Evolutionary conservation across 2,113 vertebrate genomes (phyloP), one percentile per base, ranked within the genome.

Genomic region (Phrynosoma platyrhinos): DNA sequence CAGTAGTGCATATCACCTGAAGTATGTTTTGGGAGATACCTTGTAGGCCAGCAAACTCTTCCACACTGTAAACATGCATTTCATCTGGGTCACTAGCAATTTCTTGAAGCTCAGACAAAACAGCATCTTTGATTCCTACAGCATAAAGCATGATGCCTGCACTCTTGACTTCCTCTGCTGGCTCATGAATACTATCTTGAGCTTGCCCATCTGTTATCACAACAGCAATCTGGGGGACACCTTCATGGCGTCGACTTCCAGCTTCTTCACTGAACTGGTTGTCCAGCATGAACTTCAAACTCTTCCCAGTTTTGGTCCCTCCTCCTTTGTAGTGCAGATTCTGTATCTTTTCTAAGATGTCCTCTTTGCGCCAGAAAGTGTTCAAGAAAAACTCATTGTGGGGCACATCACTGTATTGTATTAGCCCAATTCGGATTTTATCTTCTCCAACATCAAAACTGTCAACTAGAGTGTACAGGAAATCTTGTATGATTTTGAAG

Each of bases 1-100:
- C 95, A 0, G 91, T 96, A 1, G 92, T 96, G 81, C 97, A 98
- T 30, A 98, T 92, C 0, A 95, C 95, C 79, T 96, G 96, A 64
- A 94, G 32, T 40, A 98, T 94, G 87, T 86, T 91, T 84, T 89
- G 89, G 52, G 95, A 92, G 3, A 95, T 93, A 9, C 85, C 90
- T 42, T 87, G 75, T 81, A 97, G 90, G 5, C 82, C 92, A 8
- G 90, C 68, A 89, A 96, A 95, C 77, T 94, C 96, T 2, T 94
- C 94, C 78, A 96, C 96, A 12, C 94, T 95, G 87, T 95, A 96
- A 47, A 97, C 93, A 13, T 97, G 93, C 53, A 93, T 95, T 9
- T 94, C 90, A 87, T 92, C 82, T 0, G 97, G 97, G 53, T 95
- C 40, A 1, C 90, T 97, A 0, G 95, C 96, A 0, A 97, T 97